A percentile compares a stretch with the other conserved stretches of the same genome.
Evolutionary conservation across 2,113 vertebrate species (phyloP).

Genomic region (Natator depressus): DNA sequence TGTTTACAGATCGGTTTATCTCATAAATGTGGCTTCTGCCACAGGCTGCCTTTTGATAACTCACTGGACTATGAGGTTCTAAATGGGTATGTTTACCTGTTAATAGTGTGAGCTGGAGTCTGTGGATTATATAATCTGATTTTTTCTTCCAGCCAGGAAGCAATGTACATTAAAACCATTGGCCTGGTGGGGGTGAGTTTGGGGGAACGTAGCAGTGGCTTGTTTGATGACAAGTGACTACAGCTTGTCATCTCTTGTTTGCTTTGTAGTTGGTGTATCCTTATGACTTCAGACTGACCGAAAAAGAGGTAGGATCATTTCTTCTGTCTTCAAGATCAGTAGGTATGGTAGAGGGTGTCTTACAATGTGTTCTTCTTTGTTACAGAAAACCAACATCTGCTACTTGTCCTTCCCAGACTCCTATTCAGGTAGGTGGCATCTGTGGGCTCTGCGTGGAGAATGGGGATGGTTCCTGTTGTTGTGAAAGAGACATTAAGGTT

Average conservation of each 20-base stretch:
- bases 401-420: conserved; percentile 98
- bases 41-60: background rate
- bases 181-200: rapidly evolving
- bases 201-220: rapidly evolving
- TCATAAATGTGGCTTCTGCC: rapidly evolving
- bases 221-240: no score
- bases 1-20: background rate
- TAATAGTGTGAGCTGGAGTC: rapidly evolving
- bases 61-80: rapidly evolving
- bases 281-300: conserved; percentile 87
- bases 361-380: background rate
- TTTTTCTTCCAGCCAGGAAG: rapidly evolving
- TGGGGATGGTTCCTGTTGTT: rapidly evolving
- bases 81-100: rapidly evolving
- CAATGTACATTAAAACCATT: rapidly evolving
- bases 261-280: conserved; percentile 89
- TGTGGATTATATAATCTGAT: background rate
- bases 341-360: rapidly evolving
- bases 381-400: conserved; percentile 95
- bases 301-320: conserved; percentile 89
- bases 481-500: rapidly evolving
- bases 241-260: background rate
- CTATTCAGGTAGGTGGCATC: conserved; percentile 86
- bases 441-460: background rate
- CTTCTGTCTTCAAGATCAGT: background rate